These are phyloP conservation scores for Numenius phaeopus DNA, from an alignment of 2,797 vertebrate species.

Conservation along the genomic window DNA sequence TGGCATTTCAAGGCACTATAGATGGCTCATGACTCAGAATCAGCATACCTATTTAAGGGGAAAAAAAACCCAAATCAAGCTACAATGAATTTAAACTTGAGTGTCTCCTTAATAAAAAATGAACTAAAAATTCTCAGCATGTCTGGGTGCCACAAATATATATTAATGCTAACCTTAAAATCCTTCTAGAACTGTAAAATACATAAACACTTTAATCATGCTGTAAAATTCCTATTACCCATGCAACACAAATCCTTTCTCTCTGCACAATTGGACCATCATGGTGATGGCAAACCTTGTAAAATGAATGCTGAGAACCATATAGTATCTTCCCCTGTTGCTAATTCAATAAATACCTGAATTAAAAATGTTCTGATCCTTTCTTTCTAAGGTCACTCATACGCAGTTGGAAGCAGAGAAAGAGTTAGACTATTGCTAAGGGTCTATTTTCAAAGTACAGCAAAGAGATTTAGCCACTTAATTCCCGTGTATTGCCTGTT, in stretches of 20 bases:
- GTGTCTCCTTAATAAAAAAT: not conserved
- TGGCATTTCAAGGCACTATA: not conserved
- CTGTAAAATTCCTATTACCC: not conserved
- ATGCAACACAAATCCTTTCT: not conserved
- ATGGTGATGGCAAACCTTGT: not conserved
- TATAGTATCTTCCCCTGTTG: not conserved
- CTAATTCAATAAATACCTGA: constrained; percentile 32
- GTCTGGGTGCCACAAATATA: not conserved
- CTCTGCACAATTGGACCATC: not conserved
- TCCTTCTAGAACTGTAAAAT: not conserved
- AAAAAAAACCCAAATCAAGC: not conserved
- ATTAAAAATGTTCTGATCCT: constrained; percentile 14
- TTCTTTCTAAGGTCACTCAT: not conserved
- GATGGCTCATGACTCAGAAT: not conserved
- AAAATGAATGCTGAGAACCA: not conserved
- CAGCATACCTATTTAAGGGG: not conserved
- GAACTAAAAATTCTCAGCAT: not conserved
- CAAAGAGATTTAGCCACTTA: not conserved
- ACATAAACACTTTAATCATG: not conserved
- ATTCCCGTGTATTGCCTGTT: not conserved
- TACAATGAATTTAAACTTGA: not conserved
- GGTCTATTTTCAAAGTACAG: not conserved
- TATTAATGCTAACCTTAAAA: not conserved
- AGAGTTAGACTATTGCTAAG: not conserved
- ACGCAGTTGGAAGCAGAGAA: not conserved